Evolutionary conservation across 2,113 vertebrate species (phyloP).

Genomic region (Campylorhamphus procurvoides): DNA sequence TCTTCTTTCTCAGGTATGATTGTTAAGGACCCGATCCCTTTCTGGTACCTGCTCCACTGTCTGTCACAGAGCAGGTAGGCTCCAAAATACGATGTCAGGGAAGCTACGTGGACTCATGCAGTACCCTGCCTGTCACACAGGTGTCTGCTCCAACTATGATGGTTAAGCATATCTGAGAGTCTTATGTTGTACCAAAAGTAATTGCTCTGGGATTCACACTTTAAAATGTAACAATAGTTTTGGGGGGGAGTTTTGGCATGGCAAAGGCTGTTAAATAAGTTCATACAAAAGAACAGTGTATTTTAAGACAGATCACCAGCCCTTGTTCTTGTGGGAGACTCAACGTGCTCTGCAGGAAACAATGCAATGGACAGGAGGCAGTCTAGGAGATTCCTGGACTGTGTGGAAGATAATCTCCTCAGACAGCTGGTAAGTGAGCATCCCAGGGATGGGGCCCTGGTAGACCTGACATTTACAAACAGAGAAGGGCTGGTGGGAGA

Average conservation of each 20-base stretch:
- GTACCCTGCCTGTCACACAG: not conserved
- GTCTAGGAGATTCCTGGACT: not conserved
- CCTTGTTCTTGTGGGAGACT: not conserved
- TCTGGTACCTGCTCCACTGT: not conserved
- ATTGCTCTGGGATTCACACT: not conserved
- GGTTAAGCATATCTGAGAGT: not conserved
- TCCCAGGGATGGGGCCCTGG: not conserved
- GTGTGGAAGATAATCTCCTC: not conserved
- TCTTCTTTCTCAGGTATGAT: not conserved
- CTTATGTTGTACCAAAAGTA: not conserved
- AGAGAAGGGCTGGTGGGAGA: not conserved
- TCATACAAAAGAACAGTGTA: not conserved
- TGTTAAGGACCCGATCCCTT: not conserved
- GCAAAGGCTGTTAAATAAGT: not conserved
- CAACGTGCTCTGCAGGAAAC: not conserved
- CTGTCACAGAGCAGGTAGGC: not conserved
- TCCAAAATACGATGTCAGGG: not conserved
- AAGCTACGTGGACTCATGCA: rapidly evolving
- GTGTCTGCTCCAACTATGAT: not conserved
- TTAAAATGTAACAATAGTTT: not conserved
- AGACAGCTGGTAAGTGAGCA: not conserved
- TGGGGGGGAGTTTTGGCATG: not conserved
- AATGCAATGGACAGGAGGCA: no score
- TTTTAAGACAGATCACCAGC: not conserved
- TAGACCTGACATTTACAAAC: not conserved